Percentiles rank a stretch among this genome's conserved stretches.
Evolutionary conservation across 1,140 invertebrate genomes (phyloP).

Genomic region (Teleogryllus occipitalis): DNA sequence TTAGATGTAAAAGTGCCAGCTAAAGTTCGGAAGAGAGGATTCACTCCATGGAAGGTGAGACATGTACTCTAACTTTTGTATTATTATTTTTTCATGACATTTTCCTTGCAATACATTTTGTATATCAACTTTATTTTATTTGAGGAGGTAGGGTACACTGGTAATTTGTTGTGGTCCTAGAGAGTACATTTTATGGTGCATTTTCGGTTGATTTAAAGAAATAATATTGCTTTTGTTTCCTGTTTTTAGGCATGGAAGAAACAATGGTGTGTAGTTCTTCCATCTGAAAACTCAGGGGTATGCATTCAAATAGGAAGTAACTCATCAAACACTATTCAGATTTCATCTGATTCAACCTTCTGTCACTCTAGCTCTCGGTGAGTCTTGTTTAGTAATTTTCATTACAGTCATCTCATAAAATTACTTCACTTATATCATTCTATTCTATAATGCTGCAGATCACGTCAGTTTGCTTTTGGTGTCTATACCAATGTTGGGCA

Average conservation of each 20-base stretch:
- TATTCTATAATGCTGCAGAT: conserved; percentile 26
- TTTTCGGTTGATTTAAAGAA: not conserved
- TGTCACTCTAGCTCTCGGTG: conserved; percentile 37
- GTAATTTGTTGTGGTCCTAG: too few species aligned
- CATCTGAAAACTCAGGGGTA: conserved; percentile 25
- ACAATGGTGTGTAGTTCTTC: conserved; percentile 37
- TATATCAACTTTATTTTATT: not conserved
- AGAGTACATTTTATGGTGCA: not conserved
- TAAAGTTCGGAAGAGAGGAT: conserved; percentile 26
- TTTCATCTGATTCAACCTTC: conserved; percentile 37
- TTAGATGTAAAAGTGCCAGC: conserved; percentile 34
- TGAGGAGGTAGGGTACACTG: not conserved
- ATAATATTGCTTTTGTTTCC: not conserved
- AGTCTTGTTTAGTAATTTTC: conserved; percentile 31
- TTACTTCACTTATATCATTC: not conserved
- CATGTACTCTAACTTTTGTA: conserved; percentile 18
- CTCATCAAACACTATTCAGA: conserved; percentile 27
- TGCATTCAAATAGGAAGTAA: conserved; percentile 35
- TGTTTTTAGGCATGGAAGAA: conserved; percentile 35
- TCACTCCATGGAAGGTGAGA: conserved; percentile 31
- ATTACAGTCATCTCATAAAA: not conserved
- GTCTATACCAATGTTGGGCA: conserved; percentile 36
- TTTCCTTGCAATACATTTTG: not conserved
- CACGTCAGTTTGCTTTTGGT: conserved; percentile 46
- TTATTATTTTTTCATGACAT: not conserved